A percentile compares a stretch with the other conserved stretches of the same genome.
Conservation (phyloP, 2,888 invertebrate genomes). For the Dromius quadrimaculatus region DNA sequence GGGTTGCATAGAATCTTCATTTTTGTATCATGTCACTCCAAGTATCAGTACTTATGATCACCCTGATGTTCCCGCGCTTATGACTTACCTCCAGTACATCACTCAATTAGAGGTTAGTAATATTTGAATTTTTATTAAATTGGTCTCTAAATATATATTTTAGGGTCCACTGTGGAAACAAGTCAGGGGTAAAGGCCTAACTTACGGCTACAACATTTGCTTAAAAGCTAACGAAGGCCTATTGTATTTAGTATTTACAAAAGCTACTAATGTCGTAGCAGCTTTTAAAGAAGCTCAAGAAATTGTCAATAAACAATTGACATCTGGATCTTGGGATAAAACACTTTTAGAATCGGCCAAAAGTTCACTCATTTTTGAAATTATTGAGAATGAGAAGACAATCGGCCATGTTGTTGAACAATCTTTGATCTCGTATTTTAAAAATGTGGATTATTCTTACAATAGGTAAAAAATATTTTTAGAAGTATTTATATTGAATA, state of each 20-base stretch:
- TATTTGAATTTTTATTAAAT: too few relatives aligned
- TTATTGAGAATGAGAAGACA: conserved; percentile 84
- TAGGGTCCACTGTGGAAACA: conserved; percentile 91
- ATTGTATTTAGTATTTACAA: conserved; percentile 78
- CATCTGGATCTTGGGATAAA: conserved; percentile 76
- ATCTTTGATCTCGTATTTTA: conserved; percentile 80
- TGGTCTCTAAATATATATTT: too few relatives aligned
- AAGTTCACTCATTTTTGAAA: conserved; percentile 88
- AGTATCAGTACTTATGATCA: conserved; percentile 75
- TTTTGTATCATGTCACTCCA: conserved; percentile 76
- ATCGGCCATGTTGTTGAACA: conserved; percentile 79
- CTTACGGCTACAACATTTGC: conserved; percentile 82
- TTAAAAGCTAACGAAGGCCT: conserved; percentile 77
- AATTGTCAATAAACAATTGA: conserved; percentile 78
- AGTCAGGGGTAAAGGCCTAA: conserved; percentile 87
- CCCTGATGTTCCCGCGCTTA: conserved; percentile 78
- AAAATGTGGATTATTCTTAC: conserved; percentile 75
- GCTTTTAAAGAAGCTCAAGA: conserved; percentile 84
- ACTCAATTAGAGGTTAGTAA: conserved; percentile 89
- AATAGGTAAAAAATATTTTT: conserved; percentile 69
- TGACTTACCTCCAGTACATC: conserved; percentile 87
- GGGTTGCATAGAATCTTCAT: conserved; percentile 85
- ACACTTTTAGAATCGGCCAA: conserved; percentile 85
- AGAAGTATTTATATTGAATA: conserved; percentile 38
- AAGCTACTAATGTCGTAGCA: conserved; percentile 81